Base-by-base conservation (phyloP, 2,888 invertebrate genomes). In the Patella depressa region DNA sequence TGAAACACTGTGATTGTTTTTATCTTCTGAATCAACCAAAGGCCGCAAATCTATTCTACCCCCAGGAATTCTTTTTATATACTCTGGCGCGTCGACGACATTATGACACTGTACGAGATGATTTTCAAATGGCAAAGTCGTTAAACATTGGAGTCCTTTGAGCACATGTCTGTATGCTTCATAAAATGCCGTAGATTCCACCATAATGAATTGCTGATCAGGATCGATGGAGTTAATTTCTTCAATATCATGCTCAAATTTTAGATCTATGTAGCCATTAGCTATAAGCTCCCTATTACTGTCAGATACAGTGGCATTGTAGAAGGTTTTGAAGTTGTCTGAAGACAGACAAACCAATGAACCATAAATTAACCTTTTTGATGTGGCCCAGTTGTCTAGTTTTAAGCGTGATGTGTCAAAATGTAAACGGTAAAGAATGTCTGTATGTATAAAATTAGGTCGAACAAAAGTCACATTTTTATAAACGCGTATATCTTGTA, bases 141-240 rank as follows among this genome's bases (percentile, higher is more conserved):
- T 79, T 74, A 94, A 93, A 1, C 91, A 91, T 86, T 95, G 94
- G 29, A 97, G 88, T n/a, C 94, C 95, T 83, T 93, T 93, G 75
- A 96, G 92, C 0, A 96, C 95, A 86, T 95, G 94, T 81, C 94
- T 93, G 88, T 96, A 96, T 0, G 96, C 95, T 88, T 96, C 96
- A 88, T 96, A 96, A 89, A 95, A 96, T 0, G 95, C 94, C 74
- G 94, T 94, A 75, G 95, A 94, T 89, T 96, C 96, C 3, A 95
- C 93, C 95, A 96, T 95, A 0, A 94, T 79, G 74, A 84, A 87
- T 15, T 71, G 78, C 12, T 9, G 7, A 45, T 45, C 45, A 4
- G 45, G 45, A 45, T 29, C 9, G n/a, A 72, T 55, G 17, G 57
- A 53, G 12, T 69, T 53, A 3, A 19, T 12, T 59, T 9, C 29